These are phyloP conservation scores for Hyles lineata DNA, from an alignment of 2,888 invertebrate genomes.

Conservation along the genomic window DNA sequence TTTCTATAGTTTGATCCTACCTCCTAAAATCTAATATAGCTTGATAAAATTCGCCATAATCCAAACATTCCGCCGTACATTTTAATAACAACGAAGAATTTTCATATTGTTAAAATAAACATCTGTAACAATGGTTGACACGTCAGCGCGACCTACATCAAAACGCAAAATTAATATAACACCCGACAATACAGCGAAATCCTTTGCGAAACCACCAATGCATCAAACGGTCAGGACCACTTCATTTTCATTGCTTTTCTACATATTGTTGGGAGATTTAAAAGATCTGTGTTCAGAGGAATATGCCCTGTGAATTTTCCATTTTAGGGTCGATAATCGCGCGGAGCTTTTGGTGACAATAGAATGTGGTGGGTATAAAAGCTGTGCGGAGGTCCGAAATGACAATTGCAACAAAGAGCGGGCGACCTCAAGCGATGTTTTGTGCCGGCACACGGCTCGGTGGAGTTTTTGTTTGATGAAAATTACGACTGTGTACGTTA, in stretches of 20 bases:
- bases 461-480: slow-evolving; percentile 41
- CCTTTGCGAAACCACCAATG: slow-evolving; percentile 52
- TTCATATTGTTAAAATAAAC: slow-evolving; percentile 23
- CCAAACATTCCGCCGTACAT: slow-evolving; percentile 6
- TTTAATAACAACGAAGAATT: slow-evolving; percentile 27
- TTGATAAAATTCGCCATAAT: not conserved
- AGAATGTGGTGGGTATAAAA: slow-evolving; percentile 40
- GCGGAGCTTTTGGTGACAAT: slow-evolving; percentile 6
- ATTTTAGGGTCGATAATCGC: not conserved
- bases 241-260: slow-evolving; percentile 65
- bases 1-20: too few species aligned
- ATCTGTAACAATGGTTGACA: slow-evolving; percentile 34
- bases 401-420: slow-evolving; percentile 40
- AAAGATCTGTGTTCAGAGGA: slow-evolving; percentile 1
- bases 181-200: slow-evolving; percentile 55
- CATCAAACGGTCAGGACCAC: slow-evolving; percentile 63
- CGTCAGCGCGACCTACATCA: slow-evolving; percentile 53
- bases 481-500: slow-evolving; percentile 38
- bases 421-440: slow-evolving; percentile 36
- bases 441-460: slow-evolving; percentile 35
- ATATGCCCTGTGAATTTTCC: not conserved
- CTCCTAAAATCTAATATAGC: too few species aligned
- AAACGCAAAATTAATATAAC: slow-evolving; percentile 64
- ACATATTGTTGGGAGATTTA: slow-evolving; percentile 28
- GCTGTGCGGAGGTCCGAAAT: slow-evolving; percentile 39